These are phyloP conservation scores for Drosophila lacertosa DNA, from an alignment of 1,140 invertebrate species.

Conservation along the genomic window DNA sequence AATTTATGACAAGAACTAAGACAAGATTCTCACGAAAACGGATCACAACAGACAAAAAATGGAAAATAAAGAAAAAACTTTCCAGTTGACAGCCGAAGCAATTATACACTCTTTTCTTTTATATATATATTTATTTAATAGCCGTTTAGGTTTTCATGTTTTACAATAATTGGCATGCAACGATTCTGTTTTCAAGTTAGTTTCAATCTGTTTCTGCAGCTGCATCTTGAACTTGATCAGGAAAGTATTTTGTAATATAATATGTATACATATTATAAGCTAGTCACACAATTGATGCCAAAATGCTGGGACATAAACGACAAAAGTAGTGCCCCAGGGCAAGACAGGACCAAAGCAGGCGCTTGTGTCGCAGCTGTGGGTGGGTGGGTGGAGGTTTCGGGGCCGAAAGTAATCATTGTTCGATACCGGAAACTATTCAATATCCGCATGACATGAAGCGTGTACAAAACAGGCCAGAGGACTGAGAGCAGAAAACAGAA, in stretches of 20 bases:
- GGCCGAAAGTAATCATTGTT: constrained; percentile 75
- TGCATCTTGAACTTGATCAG: too few species aligned
- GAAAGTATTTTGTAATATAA: too few species aligned
- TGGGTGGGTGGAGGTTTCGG: constrained; percentile 40
- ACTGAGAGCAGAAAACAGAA: constrained; percentile 12
- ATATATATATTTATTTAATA: too few species aligned
- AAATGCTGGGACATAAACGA: neutral
- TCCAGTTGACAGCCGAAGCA: neutral
- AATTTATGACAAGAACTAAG: constrained; percentile 39
- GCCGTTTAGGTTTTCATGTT: too few species aligned
- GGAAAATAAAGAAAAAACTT: neutral
- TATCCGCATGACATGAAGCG: constrained; percentile 78
- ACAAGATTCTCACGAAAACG: constrained; percentile 19
- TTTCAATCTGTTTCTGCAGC: too few species aligned
- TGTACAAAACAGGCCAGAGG: constrained; percentile 47
- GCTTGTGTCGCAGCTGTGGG: constrained; percentile 19
- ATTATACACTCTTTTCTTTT: neutral
- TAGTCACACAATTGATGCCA: neutral
- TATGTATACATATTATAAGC: neutral
- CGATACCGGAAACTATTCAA: constrained; percentile 83
- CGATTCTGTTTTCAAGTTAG: too few species aligned
- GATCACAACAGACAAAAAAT: neutral
- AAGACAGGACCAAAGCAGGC: neutral
- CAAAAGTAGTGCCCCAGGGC: too few species aligned
- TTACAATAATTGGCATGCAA: too few species aligned